phyloP scores from a whole-genome alignment of 2,797 vertebrate genomes.

The Sphaeramia orbicularis region DNA sequence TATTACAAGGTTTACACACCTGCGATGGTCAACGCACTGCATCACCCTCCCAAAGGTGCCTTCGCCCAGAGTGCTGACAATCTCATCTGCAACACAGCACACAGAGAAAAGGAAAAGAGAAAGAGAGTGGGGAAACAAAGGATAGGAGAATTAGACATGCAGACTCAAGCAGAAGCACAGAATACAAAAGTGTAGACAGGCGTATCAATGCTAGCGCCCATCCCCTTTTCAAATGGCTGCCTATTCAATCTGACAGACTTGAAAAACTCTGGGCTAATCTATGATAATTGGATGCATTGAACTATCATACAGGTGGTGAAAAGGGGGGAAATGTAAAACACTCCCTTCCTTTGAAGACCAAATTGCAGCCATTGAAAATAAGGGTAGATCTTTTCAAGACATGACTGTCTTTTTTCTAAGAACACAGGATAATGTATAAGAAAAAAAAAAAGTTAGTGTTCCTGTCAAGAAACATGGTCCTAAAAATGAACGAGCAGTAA shows the following conservation, averaged over 20 bases:
- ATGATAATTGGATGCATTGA: slow-evolving; percentile 27
- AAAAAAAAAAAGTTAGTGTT: slow-evolving; percentile 21
- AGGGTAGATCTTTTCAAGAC: slow-evolving; percentile 32
- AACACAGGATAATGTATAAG: slow-evolving; percentile 23
- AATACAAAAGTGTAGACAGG: slow-evolving; percentile 71
- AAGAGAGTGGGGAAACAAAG: slow-evolving; percentile 66
- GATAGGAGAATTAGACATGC: slow-evolving; percentile 74
- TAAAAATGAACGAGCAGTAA: slow-evolving; percentile 30
- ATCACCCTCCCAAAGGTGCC: slow-evolving; percentile 98
- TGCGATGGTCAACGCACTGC: slow-evolving; percentile 95
- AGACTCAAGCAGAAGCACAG: slow-evolving; percentile 45
- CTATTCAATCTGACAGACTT: slow-evolving; percentile 60
- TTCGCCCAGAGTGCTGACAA: slow-evolving; percentile 96
- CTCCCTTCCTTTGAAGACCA: slow-evolving; percentile 60
- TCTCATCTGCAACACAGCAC: slow-evolving; percentile 92
- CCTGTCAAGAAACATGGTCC: slow-evolving; percentile 17
- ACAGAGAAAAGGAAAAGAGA: slow-evolving; percentile 79
- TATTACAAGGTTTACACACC: slow-evolving; percentile 80
- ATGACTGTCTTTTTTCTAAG: slow-evolving; percentile 41
- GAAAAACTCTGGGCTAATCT: slow-evolving; percentile 47
- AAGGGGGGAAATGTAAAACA: slow-evolving; percentile 53
- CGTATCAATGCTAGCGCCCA: slow-evolving; percentile 70
- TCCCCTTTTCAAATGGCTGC: slow-evolving; percentile 68
- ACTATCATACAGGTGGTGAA: slow-evolving; percentile 37
- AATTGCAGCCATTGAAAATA: slow-evolving; percentile 68